Percentiles rank a stretch among this genome's conserved stretches.
phyloP scores from a whole-genome alignment of 2,888 invertebrate genomes.

The Drosophila falleni region DNA sequence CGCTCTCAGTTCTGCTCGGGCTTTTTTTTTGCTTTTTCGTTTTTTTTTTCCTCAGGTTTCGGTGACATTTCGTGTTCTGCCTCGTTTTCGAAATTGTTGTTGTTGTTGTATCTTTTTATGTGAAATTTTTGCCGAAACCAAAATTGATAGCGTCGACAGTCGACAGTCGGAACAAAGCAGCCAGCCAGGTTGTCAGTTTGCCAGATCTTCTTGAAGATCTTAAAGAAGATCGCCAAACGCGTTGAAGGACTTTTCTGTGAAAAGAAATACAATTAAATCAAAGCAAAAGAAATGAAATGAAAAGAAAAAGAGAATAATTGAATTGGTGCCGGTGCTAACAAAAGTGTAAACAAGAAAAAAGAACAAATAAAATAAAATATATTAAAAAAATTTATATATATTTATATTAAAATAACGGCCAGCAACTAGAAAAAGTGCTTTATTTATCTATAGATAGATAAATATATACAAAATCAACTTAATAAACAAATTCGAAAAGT shows the following conservation, averaged over 20 bases:
- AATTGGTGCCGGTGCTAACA: slow-evolving; percentile 50
- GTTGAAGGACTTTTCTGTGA: slow-evolving; percentile 53
- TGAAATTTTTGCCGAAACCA: slow-evolving; percentile 50
- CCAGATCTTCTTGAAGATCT: slow-evolving; percentile 24
- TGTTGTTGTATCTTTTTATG: slow-evolving; percentile 46
- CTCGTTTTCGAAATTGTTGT: slow-evolving; percentile 55
- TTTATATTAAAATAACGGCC: slow-evolving; percentile 5
- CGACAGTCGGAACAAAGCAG: slow-evolving; percentile 43
- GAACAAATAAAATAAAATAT: slow-evolving; percentile 2
- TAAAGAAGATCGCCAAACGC: slow-evolving; percentile 33
- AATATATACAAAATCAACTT: slow-evolving; percentile 7
- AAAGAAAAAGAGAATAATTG: slow-evolving; percentile 24
- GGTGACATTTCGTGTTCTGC: slow-evolving; percentile 53
- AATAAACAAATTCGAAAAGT: slow-evolving; percentile 25
- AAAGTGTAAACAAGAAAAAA: slow-evolving; percentile 27
- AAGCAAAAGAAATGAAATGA: slow-evolving; percentile 3
- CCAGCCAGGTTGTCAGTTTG: slow-evolving; percentile 52
- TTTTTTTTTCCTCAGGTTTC: slow-evolving; percentile 39
- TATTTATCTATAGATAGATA: slow-evolving; percentile 12
- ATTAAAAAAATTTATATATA: slow-evolving; percentile 6
- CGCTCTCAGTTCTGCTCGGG: slow-evolving; percentile 3
- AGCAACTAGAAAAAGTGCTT: slow-evolving; percentile 23
- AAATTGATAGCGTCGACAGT: slow-evolving; percentile 50
- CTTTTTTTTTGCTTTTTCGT: slow-evolving; percentile 10
- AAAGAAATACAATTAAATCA: slow-evolving; percentile 15